Percentiles rank a stretch among this genome's conserved stretches.
These are phyloP conservation scores for Phenganax stokvisi DNA, from an alignment of 92 coral and sea anemone genomes.

Conservation along the genomic window DNA sequence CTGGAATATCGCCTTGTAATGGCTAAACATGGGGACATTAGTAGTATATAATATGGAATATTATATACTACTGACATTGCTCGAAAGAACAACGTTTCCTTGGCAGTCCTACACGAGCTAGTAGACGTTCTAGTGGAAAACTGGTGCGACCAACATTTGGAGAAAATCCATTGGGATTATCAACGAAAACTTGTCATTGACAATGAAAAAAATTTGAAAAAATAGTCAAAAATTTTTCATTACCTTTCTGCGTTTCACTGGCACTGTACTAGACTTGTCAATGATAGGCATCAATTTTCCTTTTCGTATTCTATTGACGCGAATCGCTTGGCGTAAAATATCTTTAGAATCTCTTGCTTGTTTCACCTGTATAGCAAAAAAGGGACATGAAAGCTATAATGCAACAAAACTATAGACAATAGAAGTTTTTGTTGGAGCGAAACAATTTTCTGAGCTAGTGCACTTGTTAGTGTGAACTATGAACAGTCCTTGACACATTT, in stretches of 20 bases:
- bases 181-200: too few species aligned
- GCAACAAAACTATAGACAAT: background rate
- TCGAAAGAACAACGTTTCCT: too few species aligned
- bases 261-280: background rate
- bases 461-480: too few species aligned
- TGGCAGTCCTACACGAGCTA: too few species aligned
- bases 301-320: background rate
- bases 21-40: slow-evolving; percentile 22
- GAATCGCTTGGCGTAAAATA: slow-evolving; percentile 16
- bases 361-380: background rate
- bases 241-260: slow-evolving; percentile 4
- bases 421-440: background rate
- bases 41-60: background rate
- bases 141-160: too few species aligned
- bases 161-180: too few species aligned
- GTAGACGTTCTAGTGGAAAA: too few species aligned
- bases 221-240: background rate
- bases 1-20: slow-evolving; percentile 48
- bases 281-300: slow-evolving; percentile 28
- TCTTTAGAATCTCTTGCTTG: slow-evolving; percentile 1
- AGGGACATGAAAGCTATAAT: background rate
- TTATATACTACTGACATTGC: too few species aligned
- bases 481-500: too few species aligned
- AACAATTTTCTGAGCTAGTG: too few species aligned
- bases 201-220: too few species aligned